These are phyloP conservation scores for Centropus unirufus DNA, from an alignment of 2,113 vertebrate genomes.

Conservation along the genomic window DNA sequence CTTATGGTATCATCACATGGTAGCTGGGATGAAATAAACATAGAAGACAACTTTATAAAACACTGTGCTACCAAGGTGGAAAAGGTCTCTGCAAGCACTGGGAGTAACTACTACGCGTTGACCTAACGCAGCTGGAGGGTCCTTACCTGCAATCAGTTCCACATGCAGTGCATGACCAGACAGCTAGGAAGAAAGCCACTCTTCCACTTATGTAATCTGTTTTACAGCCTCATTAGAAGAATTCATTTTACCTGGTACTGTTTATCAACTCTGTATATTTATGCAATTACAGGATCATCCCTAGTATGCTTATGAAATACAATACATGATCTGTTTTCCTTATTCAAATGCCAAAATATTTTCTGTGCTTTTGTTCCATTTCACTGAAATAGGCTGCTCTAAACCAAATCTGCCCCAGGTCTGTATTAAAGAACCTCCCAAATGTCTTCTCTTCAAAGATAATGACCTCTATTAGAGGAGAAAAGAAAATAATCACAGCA, in stretches of 20 bases:
- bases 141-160: background rate
- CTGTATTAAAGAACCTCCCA: background rate
- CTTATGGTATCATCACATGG: background rate
- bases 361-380: background rate
- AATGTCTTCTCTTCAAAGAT: constrained; percentile 42
- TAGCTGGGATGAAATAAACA: background rate
- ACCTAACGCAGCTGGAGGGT: background rate
- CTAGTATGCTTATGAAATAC: constrained; percentile 1
- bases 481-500: constrained; percentile 6
- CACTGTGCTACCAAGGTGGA: background rate
- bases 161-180: fast-evolving
- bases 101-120: background rate
- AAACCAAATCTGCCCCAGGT: constrained; percentile 30
- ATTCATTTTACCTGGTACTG: constrained; percentile 1
- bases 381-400: constrained; percentile 29
- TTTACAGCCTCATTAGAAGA: constrained; percentile 5
- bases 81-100: background rate
- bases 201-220: background rate
- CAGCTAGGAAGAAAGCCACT: background rate
- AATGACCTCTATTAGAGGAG: background rate
- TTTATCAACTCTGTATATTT: background rate
- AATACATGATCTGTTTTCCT: background rate
- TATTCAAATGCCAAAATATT: constrained; percentile 49
- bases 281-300: constrained; percentile 10
- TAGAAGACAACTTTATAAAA: background rate